phyloP scores from a whole-genome alignment of 2,113 vertebrate species.

The Muntiacus muntjak region DNA sequence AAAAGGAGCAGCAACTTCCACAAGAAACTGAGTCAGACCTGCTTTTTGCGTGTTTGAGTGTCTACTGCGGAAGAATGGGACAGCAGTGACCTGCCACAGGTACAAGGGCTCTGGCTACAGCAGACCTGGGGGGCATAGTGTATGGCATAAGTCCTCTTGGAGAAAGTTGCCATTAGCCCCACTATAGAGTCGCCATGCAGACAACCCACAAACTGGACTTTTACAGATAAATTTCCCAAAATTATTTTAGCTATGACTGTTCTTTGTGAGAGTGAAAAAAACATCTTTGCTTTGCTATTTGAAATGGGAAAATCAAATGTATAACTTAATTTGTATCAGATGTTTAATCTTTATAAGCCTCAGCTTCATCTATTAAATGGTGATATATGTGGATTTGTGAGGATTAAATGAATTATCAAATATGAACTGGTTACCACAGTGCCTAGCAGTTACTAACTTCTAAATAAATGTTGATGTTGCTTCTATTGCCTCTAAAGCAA shows the following conservation, averaged over 20 bases:
- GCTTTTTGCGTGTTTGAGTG: neutral
- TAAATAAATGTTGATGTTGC: neutral
- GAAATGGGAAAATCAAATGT: neutral
- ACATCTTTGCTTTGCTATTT: neutral
- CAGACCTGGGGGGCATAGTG: neutral
- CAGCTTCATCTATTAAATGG: neutral
- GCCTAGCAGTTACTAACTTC: neutral
- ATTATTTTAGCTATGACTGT: conserved; percentile 15
- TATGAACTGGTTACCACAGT: neutral
- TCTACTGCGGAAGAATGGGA: neutral
- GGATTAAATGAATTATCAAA: neutral
- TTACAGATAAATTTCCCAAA: neutral
- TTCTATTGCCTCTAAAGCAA: neutral
- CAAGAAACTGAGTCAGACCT: neutral
- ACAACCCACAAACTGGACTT: neutral
- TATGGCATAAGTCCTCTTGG: neutral
- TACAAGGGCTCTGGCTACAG: neutral
- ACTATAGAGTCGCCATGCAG: neutral
- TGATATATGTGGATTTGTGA: neutral
- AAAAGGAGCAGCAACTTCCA: neutral
- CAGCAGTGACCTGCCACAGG: neutral
- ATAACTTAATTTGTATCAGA: neutral
- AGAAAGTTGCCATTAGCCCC: neutral
- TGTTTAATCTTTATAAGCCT: neutral
- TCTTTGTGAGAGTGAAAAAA: neutral